Conservation (phyloP, 2,797 vertebrate genomes). For the Rhinophrynus dorsalis region DNA sequence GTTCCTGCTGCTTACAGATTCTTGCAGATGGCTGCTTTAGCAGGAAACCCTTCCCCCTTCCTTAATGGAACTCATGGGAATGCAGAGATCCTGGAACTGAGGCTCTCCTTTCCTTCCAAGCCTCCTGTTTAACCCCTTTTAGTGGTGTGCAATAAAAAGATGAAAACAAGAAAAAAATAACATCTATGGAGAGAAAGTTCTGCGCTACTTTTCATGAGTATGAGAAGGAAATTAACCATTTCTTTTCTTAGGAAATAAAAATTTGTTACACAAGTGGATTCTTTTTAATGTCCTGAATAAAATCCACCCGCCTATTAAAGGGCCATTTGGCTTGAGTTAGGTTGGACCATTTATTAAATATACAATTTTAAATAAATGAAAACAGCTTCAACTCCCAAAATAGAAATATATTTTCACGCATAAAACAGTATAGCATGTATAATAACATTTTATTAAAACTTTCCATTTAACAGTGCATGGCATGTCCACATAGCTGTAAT, state of each 20-base stretch:
- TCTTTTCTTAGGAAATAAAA: slow-evolving; percentile 68
- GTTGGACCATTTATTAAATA: slow-evolving; percentile 64
- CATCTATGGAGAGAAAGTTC: slow-evolving; percentile 70
- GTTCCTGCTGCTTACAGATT: slow-evolving; percentile 76
- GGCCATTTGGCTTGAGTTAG: slow-evolving; percentile 72
- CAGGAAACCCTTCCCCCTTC: slow-evolving; percentile 87
- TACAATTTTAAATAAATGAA: slow-evolving; percentile 71
- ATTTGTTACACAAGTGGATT: slow-evolving; percentile 66
- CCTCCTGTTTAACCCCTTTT: slow-evolving; percentile 75
- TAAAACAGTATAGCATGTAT: slow-evolving; percentile 11
- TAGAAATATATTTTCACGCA: slow-evolving; percentile 39
- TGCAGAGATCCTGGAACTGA: slow-evolving; percentile 87
- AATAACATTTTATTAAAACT: slow-evolving; percentile 35
- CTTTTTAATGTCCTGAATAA: slow-evolving; percentile 69
- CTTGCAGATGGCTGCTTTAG: slow-evolving; percentile 79
- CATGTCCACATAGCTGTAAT: neutral
- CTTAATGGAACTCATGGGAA: slow-evolving; percentile 92
- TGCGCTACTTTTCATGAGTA: slow-evolving; percentile 68
- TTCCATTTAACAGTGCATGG: slow-evolving; percentile 25
- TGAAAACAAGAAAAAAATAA: slow-evolving; percentile 50
- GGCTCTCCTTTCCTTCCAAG: slow-evolving; percentile 86
- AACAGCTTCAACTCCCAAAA: slow-evolving; percentile 68
- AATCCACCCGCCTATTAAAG: slow-evolving; percentile 67
- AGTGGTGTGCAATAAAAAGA: slow-evolving; percentile 52
- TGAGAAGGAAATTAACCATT: slow-evolving; percentile 72